These are phyloP conservation scores for Tricholauxania praeusta DNA, from an alignment of 2,888 invertebrate genomes.

Conservation along the genomic window DNA sequence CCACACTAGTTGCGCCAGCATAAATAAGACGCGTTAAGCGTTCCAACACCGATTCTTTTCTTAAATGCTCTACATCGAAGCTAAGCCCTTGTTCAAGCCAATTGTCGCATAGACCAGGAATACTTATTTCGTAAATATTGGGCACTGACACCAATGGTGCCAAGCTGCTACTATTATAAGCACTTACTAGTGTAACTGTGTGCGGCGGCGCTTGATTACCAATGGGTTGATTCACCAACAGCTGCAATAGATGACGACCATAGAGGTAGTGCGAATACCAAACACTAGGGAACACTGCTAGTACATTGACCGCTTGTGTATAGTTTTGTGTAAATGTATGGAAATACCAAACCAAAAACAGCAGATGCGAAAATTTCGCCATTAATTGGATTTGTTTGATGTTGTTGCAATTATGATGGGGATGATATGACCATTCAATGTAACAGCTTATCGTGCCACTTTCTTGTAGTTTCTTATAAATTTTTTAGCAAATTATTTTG, in stretches of 20 bases:
- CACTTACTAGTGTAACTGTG: constrained; percentile 64
- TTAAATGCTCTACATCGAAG: constrained; percentile 62
- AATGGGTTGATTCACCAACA: constrained; percentile 59
- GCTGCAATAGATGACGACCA: constrained; percentile 59
- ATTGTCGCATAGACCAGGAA: constrained; percentile 60
- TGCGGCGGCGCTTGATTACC: constrained; percentile 41
- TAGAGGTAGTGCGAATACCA: constrained; percentile 66
- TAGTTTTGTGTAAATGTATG: neutral
- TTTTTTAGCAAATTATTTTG: too few relatives aligned
- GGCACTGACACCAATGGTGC: constrained; percentile 41
- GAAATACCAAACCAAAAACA: neutral
- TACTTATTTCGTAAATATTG: constrained; percentile 60
- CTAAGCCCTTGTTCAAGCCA: constrained; percentile 65
- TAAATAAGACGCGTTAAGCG: constrained; percentile 64
- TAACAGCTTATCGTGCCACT: constrained; percentile 21
- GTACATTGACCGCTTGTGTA: constrained; percentile 57
- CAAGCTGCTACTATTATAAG: constrained; percentile 45
- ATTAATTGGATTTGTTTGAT: constrained; percentile 36
- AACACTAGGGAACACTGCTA: constrained; percentile 65
- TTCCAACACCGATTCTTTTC: constrained; percentile 63
- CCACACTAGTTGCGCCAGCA: constrained; percentile 64
- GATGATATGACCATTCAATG: neutral
- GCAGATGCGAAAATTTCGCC: constrained; percentile 28
- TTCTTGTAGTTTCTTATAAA: too few relatives aligned
- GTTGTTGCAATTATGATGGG: neutral